Evolutionary conservation across 1,140 invertebrate species (phyloP).

Genomic region (Atta colombica): DNA sequence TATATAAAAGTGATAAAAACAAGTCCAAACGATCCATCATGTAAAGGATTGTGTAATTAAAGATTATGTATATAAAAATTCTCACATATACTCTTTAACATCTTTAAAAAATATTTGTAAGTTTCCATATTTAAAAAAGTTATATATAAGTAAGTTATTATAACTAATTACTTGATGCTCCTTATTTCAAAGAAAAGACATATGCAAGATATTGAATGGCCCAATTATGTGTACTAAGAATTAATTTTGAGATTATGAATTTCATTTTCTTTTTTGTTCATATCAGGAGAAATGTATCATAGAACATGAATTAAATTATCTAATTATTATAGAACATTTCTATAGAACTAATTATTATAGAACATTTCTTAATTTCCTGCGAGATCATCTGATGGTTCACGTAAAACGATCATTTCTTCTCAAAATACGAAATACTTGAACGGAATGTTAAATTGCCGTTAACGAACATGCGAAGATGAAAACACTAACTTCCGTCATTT

Average conservation of each 20-base stretch:
- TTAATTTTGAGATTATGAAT: too few species aligned
- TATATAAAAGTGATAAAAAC: too few species aligned
- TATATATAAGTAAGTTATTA: not conserved
- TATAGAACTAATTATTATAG: not conserved
- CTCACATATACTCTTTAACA: too few species aligned
- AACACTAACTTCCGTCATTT: not conserved
- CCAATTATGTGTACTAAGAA: too few species aligned
- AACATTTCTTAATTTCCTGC: not conserved
- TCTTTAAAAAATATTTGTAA: too few species aligned
- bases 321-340: not conserved
- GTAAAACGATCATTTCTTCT: not conserved
- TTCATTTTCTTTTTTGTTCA: too few species aligned
- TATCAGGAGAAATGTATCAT: not conserved
- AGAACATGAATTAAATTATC: constrained; percentile 10
- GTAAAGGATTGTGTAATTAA: too few species aligned
- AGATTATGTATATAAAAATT: too few species aligned
- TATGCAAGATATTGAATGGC: too few species aligned
- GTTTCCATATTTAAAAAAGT: too few species aligned
- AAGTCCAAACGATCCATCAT: too few species aligned
- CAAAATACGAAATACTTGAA: not conserved
- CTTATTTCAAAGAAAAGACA: too few species aligned
- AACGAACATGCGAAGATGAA: constrained; percentile 9
- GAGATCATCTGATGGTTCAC: not conserved
- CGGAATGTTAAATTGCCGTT: constrained; percentile 21
- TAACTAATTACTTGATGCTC: not conserved